A percentile compares a stretch with the other conserved stretches of the same genome.
Conservation (phyloP, 2,888 invertebrate genomes). For the Pristionchus fissidentatus region DNA sequence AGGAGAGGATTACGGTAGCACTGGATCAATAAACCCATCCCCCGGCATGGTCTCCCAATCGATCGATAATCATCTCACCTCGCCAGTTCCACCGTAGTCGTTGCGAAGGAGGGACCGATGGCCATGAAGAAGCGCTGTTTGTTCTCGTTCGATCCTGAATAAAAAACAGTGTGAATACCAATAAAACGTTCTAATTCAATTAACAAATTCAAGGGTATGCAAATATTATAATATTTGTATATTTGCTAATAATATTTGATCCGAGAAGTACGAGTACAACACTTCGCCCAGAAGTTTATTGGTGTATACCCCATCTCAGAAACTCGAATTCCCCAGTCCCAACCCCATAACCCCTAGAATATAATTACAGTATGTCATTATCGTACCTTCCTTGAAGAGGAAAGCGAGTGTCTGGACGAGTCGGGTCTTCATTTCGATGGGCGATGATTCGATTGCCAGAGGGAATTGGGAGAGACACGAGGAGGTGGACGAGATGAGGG, state of each 20-base stretch:
- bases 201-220: not conserved
- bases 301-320: too few relatives aligned
- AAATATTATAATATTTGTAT: not conserved
- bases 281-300: too few relatives aligned
- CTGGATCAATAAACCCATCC: too few relatives aligned
- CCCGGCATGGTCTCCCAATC: too few relatives aligned
- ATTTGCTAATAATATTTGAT: not conserved
- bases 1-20: conserved; percentile 51
- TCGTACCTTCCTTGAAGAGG: conserved; percentile 45
- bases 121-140: conserved; percentile 17
- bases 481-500: not conserved
- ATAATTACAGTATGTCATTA: too few relatives aligned
- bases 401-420: conserved; percentile 45
- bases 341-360: too few relatives aligned
- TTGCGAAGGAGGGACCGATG: conserved; percentile 38
- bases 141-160: not conserved
- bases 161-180: not conserved
- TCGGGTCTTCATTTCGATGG: conserved; percentile 46
- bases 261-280: too few relatives aligned
- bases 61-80: conserved; percentile 4
- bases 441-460: conserved; percentile 33
- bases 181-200: too few relatives aligned
- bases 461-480: conserved; percentile 31
- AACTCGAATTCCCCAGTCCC: too few relatives aligned
- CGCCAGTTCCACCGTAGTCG: conserved; percentile 24